Percentiles rank a stretch among this genome's conserved stretches.
Conservation (phyloP, 2,797 vertebrate species). For the Rhinoraja longicauda region DNA sequence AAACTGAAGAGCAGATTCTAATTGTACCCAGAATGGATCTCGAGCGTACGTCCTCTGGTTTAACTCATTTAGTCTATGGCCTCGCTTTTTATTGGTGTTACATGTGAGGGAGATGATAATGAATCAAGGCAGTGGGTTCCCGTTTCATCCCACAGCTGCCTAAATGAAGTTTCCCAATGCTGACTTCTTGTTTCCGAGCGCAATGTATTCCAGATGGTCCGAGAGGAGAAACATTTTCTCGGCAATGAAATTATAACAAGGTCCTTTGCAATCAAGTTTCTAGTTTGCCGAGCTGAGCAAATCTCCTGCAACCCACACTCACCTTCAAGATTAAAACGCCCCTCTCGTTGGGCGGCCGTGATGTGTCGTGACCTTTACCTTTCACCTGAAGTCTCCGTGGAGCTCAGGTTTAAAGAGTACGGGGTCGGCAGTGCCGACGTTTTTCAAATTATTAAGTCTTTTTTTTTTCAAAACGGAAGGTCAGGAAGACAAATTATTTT, state of each 20-base stretch:
- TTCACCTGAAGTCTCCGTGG: neutral
- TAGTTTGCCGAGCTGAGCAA: neutral
- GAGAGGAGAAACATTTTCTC: conserved; percentile 7
- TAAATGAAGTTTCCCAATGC: neutral
- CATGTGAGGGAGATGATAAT: neutral
- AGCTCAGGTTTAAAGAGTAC: neutral
- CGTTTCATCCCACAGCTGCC: neutral
- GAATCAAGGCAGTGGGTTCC: neutral
- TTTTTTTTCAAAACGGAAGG: neutral
- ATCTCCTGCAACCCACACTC: neutral
- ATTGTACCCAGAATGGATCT: neutral
- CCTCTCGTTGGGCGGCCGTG: neutral
- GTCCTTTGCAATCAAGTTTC: neutral
- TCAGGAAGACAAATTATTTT: neutral
- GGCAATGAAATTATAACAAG: neutral
- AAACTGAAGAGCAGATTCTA: neutral
- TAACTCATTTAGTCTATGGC: neutral
- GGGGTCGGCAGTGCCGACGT: neutral
- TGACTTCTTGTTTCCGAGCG: neutral
- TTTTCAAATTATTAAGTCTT: neutral
- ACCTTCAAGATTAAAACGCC: neutral
- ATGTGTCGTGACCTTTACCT: neutral
- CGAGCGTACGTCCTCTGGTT: neutral
- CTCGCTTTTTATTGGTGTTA: neutral
- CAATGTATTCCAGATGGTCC: neutral